Conservation (phyloP, 2,888 invertebrate species). For the Acanthosepion lycidas region DNA sequence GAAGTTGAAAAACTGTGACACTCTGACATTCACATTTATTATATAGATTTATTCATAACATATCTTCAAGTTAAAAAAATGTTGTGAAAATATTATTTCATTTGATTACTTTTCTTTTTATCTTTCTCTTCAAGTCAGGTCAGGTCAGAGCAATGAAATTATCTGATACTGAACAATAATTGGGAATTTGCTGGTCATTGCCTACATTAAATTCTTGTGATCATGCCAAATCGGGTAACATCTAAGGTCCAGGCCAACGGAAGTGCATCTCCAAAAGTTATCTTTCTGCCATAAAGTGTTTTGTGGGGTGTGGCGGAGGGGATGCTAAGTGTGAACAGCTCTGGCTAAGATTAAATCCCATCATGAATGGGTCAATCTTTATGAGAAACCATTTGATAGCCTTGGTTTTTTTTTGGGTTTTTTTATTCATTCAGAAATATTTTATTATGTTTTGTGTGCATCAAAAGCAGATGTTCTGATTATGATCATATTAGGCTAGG, state of each 20-base stretch:
- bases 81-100: too few relatives aligned
- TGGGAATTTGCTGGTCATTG: not conserved
- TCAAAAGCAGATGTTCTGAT: not conserved
- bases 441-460: not conserved
- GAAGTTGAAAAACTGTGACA: too few relatives aligned
- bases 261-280: not conserved
- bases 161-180: not conserved
- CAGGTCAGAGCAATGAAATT: slow-evolving; percentile 15
- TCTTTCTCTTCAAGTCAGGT: not conserved
- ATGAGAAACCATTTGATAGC: not conserved
- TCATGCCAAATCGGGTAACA: not conserved
- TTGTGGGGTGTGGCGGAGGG: not conserved
- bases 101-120: not conserved
- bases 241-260: not conserved
- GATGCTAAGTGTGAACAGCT: not conserved
- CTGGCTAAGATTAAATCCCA: not conserved
- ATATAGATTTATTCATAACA: too few relatives aligned
- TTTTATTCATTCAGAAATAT: not conserved
- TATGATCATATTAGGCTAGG: not conserved
- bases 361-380: not conserved
- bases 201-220: not conserved
- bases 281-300: not conserved
- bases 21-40: too few relatives aligned
- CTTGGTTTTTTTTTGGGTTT: not conserved
- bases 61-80: too few relatives aligned